Percentiles rank a stretch among this genome's conserved stretches.
phyloP scores from a whole-genome alignment of 2,113 vertebrate genomes.

The Eudyptes chrysolophus region DNA sequence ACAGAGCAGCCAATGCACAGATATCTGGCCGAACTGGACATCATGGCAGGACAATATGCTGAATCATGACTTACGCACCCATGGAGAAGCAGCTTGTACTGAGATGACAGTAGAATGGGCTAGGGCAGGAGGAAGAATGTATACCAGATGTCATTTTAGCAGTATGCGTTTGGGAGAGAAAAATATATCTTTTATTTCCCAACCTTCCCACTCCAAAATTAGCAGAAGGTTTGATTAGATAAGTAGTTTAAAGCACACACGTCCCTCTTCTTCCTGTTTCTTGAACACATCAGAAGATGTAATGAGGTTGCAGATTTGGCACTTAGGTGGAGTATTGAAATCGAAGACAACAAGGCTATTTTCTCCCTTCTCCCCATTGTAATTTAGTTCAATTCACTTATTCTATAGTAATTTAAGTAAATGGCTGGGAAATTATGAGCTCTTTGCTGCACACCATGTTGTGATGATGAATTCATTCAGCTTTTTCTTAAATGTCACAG shows the following conservation, averaged over 20 bases:
- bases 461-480: not conserved
- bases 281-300: not conserved
- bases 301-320: not conserved
- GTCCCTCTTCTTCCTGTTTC: not conserved
- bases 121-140: not conserved
- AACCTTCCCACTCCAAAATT: not conserved
- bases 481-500: constrained; percentile 14
- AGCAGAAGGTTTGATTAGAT: not conserved
- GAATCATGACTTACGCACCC: not conserved
- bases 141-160: not conserved
- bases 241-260: not conserved
- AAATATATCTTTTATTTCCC: not conserved
- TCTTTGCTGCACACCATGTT: not conserved
- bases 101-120: not conserved
- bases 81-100: not conserved
- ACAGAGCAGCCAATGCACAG: not conserved
- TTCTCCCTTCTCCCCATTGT: not conserved
- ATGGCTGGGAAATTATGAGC: not conserved
- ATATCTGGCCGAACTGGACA: not conserved
- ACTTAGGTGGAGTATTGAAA: not conserved
- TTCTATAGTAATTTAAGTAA: constrained; percentile 5
- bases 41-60: not conserved
- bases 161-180: not conserved
- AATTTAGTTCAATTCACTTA: constrained; percentile 6
- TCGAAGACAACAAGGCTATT: not conserved